Percentiles rank a stretch among this genome's conserved stretches.
phyloP scores from a whole-genome alignment of 2,797 vertebrate genomes.

The Poecilia picta region DNA sequence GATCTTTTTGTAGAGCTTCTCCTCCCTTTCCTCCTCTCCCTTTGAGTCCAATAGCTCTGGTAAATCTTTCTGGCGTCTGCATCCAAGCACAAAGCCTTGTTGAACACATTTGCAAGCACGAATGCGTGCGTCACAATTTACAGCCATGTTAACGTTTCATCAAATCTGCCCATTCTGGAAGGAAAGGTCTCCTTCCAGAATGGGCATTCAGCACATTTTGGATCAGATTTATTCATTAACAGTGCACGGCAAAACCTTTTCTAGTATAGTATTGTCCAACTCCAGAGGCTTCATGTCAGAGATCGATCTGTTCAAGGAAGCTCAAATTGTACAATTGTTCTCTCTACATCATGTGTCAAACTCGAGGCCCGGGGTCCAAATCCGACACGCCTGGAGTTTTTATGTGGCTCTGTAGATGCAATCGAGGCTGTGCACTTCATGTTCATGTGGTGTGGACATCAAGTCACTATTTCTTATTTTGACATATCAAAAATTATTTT shows the following conservation, averaged over 20 bases:
- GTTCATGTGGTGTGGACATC: neutral
- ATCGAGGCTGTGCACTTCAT: neutral
- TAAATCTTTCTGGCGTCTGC: slow-evolving; percentile 73
- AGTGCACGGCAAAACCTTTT: neutral
- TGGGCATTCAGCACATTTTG: neutral
- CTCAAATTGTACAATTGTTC: neutral
- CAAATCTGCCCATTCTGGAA: too few relatives aligned
- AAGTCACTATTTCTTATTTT: neutral
- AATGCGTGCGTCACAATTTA: neutral
- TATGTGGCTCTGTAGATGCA: neutral
- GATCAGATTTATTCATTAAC: neutral
- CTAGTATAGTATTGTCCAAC: neutral
- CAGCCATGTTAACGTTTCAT: neutral
- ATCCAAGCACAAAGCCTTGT: slow-evolving; percentile 17
- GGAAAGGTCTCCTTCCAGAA: neutral
- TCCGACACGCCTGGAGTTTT: neutral
- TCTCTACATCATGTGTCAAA: neutral
- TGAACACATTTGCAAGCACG: neutral
- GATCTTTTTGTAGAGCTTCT: slow-evolving; percentile 80
- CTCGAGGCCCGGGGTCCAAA: too few relatives aligned
- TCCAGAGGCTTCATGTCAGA: neutral
- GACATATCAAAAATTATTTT: neutral
- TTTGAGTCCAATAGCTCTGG: slow-evolving; percentile 75
- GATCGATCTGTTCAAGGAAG: neutral
- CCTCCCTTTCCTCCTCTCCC: slow-evolving; percentile 76